Evolutionary conservation across 2,888 invertebrate species (phyloP).

Genomic region (Punctoribates punctum): DNA sequence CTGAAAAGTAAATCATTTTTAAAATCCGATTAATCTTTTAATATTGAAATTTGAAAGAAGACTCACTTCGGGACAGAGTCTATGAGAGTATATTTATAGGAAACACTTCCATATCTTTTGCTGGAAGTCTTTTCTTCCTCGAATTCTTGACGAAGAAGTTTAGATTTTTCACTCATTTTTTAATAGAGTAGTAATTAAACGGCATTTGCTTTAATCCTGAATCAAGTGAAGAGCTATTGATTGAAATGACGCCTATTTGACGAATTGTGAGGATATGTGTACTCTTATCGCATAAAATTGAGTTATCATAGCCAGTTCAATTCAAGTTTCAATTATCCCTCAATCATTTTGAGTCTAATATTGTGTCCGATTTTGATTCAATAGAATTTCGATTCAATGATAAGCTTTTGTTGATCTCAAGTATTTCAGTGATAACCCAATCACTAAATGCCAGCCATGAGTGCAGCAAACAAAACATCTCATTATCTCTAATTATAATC

Average conservation of each 20-base stretch:
- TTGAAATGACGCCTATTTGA: constrained; percentile 20
- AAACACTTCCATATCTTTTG: constrained; percentile 32
- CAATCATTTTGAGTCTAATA: not conserved
- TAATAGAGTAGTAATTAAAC: not conserved
- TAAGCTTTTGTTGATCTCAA: constrained; percentile 1
- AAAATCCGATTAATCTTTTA: not conserved
- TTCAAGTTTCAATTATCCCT: not conserved
- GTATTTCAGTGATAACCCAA: not conserved
- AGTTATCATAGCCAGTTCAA: too few relatives aligned
- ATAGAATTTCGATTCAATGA: not conserved
- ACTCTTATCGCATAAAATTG: not conserved
- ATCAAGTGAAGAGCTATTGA: not conserved
- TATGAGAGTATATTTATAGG: constrained; percentile 32
- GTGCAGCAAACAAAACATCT: not conserved
- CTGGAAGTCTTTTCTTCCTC: constrained; percentile 12
- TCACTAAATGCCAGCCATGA: not conserved
- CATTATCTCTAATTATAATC: not conserved
- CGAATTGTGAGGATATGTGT: not conserved
- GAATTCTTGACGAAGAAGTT: constrained; percentile 7
- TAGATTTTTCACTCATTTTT: constrained; percentile 35
- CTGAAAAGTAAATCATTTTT: constrained; percentile 39
- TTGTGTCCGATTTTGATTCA: not conserved
- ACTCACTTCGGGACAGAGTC: constrained; percentile 32
- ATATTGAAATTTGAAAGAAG: not conserved
- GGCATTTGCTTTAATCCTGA: not conserved